These are phyloP conservation scores for Gymnoscopelus braueri DNA, from an alignment of 2,797 vertebrate genomes.

Conservation along the genomic window DNA sequence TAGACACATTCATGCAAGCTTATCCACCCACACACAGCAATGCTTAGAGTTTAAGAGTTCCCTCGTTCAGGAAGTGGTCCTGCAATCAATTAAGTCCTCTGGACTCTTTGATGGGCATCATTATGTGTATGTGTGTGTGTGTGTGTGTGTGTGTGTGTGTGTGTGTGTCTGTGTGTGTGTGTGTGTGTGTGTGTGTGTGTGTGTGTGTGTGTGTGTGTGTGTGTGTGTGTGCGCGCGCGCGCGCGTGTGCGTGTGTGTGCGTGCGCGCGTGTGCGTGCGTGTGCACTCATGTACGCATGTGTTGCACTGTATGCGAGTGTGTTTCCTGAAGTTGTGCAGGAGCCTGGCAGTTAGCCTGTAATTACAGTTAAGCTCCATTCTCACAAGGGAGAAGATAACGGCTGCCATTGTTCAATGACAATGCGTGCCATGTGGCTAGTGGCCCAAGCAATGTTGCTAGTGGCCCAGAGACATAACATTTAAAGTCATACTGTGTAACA, in stretches of 20 bases:
- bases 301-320: background rate
- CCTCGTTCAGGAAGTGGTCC: background rate
- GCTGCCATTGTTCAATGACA: slow-evolving; percentile 62
- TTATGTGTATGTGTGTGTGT: background rate
- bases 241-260: no score
- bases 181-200: background rate
- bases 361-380: slow-evolving; percentile 54
- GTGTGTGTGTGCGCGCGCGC: slow-evolving; percentile 1
- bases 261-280: background rate
- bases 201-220: slow-evolving; percentile 1
- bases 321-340: slow-evolving; percentile 23
- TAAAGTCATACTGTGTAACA: no score
- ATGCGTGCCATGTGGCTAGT: slow-evolving; percentile 37
- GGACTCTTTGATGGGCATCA: slow-evolving; percentile 14
- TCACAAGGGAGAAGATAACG: slow-evolving; percentile 38
- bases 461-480: no score
- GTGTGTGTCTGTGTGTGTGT: no score
- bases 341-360: slow-evolving; percentile 54
- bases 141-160: background rate
- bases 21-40: slow-evolving; percentile 4
- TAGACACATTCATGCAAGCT: no score
- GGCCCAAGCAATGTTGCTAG: background rate
- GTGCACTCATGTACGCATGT: slow-evolving; percentile 15
- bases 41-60: background rate
- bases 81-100: slow-evolving; percentile 16